Evolutionary conservation across 2,888 invertebrate species (phyloP), one percentile per base, ranked within the genome.

Genomic region (Pterobdella sp.): DNA sequence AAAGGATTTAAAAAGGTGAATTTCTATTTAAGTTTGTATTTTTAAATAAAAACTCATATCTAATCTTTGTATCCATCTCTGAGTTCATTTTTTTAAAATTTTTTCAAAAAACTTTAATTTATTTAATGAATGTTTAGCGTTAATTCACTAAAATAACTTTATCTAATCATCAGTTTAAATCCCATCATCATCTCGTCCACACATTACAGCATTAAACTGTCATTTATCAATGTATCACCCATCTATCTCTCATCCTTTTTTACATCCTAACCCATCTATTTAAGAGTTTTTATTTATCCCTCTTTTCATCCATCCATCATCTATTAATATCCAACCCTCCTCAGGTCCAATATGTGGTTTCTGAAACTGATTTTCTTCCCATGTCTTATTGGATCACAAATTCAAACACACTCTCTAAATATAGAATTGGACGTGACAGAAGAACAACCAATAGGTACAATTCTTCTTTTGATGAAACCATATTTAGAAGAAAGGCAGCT

Each of bases 391-490:
- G 60, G 60, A n/a, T 56, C 60, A 56, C 4, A n/a, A 22, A n/a
- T 22, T 56, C 60, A 56, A 56, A 22, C 4, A 3, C 4, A 56
- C 60, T 22, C 18, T 4, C 60, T 56, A 56, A 56, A 56, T 26
- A 56, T 56, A 56, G n/a, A 56, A 22, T 26, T 56, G 14, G 14
- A 56, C 18, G 26, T 56, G 4, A 22, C n/a, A n/a, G 60, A 56
- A 56, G 60, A 56, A 56, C 60, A 18, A 56, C 60, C 60, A 56
- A 56, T 56, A 56, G 60, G 60, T 26, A 56, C 60, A 22, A 22
- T 26, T n/a, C 60, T 56, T 7, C 3, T 56, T 4, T 3, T n/a
- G 14, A 4, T 56, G 60, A 56, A 7, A 26, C 3, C 60, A 14
- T 26, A 56, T 26, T 26, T 22, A 4, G n/a, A n/a, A 26, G 4